Conservation (phyloP, 2,113 vertebrate genomes). For the Spea multiplicata region DNA sequence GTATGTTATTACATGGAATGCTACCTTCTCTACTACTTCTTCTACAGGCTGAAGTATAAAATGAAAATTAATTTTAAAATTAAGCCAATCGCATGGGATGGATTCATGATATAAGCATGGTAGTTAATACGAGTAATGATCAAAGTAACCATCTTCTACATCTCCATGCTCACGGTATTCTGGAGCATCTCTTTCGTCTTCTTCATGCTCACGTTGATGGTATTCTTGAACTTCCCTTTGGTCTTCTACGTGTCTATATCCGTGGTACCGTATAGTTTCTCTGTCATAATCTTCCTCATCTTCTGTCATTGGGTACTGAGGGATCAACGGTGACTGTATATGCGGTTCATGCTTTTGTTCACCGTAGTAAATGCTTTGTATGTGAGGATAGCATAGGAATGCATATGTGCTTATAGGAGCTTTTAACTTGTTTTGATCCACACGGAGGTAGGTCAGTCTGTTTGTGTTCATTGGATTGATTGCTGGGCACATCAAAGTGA, state of each 20-base stretch:
- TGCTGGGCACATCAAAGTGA: slow-evolving; percentile 75
- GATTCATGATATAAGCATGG: neutral
- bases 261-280: slow-evolving; percentile 31
- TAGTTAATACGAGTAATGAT: slow-evolving; percentile 59
- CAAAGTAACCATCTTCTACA: slow-evolving; percentile 50
- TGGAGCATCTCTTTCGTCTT: slow-evolving; percentile 51
- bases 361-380: slow-evolving; percentile 74
- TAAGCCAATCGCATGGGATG: no score
- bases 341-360: slow-evolving; percentile 65
- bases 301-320: slow-evolving; percentile 58
- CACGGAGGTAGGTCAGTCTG: slow-evolving; percentile 73
- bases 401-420: slow-evolving; percentile 64
- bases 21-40: no score
- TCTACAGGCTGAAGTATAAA: no score
- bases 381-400: slow-evolving; percentile 73
- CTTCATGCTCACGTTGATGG: slow-evolving; percentile 3
- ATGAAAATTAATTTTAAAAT: no score
- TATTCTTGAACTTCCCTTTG: slow-evolving; percentile 43
- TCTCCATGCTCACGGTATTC: slow-evolving; percentile 34
- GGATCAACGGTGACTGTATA: slow-evolving; percentile 61
- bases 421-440: slow-evolving; percentile 76
- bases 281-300: slow-evolving; percentile 54
- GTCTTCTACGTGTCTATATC: slow-evolving; percentile 52
- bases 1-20: no score
- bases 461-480: slow-evolving; percentile 59